phyloP scores from a whole-genome alignment of 2,888 invertebrate genomes.

The Cataglyphis livida region DNA sequence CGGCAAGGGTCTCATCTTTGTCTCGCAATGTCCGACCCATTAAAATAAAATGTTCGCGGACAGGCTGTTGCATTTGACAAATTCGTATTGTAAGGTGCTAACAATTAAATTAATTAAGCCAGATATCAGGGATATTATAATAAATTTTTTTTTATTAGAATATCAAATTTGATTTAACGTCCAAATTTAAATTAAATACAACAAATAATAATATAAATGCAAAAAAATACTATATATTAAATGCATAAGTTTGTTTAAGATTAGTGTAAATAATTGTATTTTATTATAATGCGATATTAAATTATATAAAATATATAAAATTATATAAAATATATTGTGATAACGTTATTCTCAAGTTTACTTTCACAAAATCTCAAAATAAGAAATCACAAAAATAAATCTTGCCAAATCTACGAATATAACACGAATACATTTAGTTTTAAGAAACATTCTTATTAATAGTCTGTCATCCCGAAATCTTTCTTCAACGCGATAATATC shows the following conservation, averaged over 20 bases:
- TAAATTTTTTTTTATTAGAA: neutral
- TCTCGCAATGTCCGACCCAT: constrained; percentile 63
- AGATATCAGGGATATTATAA: neutral
- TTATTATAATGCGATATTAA: neutral
- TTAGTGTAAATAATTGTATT: neutral
- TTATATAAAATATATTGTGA: neutral
- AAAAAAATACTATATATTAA: neutral
- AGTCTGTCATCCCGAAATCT: neutral
- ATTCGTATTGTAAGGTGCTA: neutral
- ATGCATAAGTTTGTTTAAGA: neutral
- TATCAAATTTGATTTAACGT: neutral
- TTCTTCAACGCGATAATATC: neutral
- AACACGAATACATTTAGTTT: neutral
- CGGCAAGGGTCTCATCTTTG: constrained; percentile 56
- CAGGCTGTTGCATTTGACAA: neutral
- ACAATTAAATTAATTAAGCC: neutral
- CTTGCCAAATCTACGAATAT: neutral
- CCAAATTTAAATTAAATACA: constrained; percentile 10
- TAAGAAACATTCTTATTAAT: neutral
- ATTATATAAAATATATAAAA: neutral
- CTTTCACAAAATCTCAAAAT: neutral
- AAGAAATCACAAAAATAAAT: neutral
- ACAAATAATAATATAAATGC: constrained; percentile 9
- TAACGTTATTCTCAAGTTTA: neutral
- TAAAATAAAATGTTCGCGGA: constrained; percentile 54